These are phyloP conservation scores for Leuctra nigra DNA, from an alignment of 2,888 invertebrate species.

Conservation along the genomic window DNA sequence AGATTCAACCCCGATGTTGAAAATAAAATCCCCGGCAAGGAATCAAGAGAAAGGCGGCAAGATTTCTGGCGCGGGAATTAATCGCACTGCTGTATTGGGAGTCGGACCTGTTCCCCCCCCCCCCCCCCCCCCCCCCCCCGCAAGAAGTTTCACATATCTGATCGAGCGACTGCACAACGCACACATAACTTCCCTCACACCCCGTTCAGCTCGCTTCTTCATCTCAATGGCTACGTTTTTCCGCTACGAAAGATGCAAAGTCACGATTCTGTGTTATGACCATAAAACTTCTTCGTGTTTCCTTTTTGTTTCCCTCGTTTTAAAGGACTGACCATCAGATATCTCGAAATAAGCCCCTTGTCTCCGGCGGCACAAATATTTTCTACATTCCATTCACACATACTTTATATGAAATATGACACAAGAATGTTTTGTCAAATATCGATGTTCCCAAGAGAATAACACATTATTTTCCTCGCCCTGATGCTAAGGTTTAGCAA, in stretches of 20 bases:
- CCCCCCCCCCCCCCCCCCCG: slow-evolving; percentile 2
- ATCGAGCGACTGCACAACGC: slow-evolving; percentile 19
- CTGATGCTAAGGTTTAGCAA: neutral
- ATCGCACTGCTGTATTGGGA: slow-evolving; percentile 17
- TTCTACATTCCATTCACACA: slow-evolving; percentile 1
- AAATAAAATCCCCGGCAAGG: slow-evolving; percentile 15
- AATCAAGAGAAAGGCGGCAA: slow-evolving; percentile 18
- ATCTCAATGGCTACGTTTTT: neutral
- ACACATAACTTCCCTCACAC: slow-evolving; percentile 20
- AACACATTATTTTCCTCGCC: slow-evolving; percentile 9
- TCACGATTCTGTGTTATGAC: slow-evolving; percentile 21
- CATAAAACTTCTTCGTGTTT: slow-evolving; percentile 16
- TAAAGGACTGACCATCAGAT: slow-evolving; percentile 20
- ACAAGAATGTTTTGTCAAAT: slow-evolving; percentile 9
- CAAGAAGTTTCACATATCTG: slow-evolving; percentile 23
- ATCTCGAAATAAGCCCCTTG: slow-evolving; percentile 7
- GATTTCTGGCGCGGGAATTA: slow-evolving; percentile 26
- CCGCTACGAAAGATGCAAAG: slow-evolving; percentile 22
- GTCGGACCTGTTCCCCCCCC: slow-evolving; percentile 14
- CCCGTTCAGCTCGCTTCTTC: neutral
- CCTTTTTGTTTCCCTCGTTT: neutral
- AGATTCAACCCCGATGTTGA: slow-evolving; percentile 1
- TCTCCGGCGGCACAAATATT: slow-evolving; percentile 14
- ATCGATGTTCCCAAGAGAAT: neutral
- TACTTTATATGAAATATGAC: neutral